Evolutionary conservation across 2,888 invertebrate species (phyloP), one percentile per base, ranked within the genome.

Genomic region (Macropis europaea): DNA sequence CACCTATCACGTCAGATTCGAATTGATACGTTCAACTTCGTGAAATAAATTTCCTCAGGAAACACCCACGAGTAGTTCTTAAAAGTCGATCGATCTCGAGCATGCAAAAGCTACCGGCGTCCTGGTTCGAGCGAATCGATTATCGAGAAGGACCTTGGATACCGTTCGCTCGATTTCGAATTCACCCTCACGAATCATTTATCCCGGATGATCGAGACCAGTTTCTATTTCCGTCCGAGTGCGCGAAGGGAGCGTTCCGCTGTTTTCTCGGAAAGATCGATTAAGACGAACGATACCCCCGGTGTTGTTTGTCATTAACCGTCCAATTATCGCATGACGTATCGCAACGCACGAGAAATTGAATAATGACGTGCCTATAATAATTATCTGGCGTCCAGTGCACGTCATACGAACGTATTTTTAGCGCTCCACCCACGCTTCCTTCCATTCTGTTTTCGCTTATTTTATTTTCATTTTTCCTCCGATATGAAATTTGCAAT

Each of bases 321-420:
- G 32, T 26, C 30, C 56, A 53, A 57, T 70, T 53, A 32, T 32
- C 48, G 70, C 72, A 57, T 62, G 62, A 69, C 50, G 61, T 40
- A 32, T 38, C 40, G 24, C 24, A 36, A 17, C 28, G 56, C 60
- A 63, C 53, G 77, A 61, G 61, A 60, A 48, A 70, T 61, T 64
- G 67, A 67, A 57, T 50, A 66, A 69, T 34, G 56, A 69, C 68
- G 67, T 66, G 56, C 17, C 67, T 45, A 66, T 50, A 43, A 69
- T 57, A 67, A 69, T 69, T 66, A 66, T 32, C 34, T 36, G 64
- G 66, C 47, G 54, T 48, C 13, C 66, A 43, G 48, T 47, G 48
- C 67, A 22, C 66, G 67, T 68, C 67, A 43, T 54, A 24, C 34
- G 32, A 32, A 28, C 30, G 48, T 62, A 62, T 42, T 48, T 66